Evolutionary conservation across 2,113 vertebrate genomes (phyloP).

Genomic region (Elanoides forficatus): DNA sequence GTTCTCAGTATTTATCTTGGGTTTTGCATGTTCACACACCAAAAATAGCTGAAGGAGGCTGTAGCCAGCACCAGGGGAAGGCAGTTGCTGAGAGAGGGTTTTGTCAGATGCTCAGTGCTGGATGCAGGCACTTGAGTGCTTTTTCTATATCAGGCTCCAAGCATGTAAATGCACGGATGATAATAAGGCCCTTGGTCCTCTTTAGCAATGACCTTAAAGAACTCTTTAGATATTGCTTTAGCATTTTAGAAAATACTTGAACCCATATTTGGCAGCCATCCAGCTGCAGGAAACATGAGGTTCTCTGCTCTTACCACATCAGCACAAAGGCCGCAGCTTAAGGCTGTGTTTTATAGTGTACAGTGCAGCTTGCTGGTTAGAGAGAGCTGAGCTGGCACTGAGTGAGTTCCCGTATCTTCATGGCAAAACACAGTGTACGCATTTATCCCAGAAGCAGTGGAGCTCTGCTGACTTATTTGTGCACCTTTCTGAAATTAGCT

Average conservation of each 20-base stretch:
- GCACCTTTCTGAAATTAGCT: background rate
- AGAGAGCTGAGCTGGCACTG: background rate
- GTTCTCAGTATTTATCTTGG: background rate
- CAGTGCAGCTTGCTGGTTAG: background rate
- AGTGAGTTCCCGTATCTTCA: background rate
- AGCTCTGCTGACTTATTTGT: background rate
- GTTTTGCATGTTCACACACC: background rate
- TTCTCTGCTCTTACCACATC: background rate
- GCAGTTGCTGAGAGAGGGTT: background rate
- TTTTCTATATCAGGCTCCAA: background rate
- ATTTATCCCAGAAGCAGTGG: background rate
- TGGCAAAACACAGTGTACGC: background rate
- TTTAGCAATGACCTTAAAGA: background rate
- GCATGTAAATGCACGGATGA: background rate
- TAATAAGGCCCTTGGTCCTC: background rate
- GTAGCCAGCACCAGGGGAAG: background rate
- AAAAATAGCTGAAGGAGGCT: background rate
- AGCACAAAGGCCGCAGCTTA: background rate
- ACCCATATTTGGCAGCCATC: background rate
- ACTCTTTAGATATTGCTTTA: background rate
- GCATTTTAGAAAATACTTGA: background rate
- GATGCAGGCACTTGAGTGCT: background rate
- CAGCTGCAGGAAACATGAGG: background rate
- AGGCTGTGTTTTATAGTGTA: rapidly evolving
- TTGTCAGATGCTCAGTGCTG: background rate